phyloP scores from a whole-genome alignment of 2,113 vertebrate species.

The Notothenia rossii region DNA sequence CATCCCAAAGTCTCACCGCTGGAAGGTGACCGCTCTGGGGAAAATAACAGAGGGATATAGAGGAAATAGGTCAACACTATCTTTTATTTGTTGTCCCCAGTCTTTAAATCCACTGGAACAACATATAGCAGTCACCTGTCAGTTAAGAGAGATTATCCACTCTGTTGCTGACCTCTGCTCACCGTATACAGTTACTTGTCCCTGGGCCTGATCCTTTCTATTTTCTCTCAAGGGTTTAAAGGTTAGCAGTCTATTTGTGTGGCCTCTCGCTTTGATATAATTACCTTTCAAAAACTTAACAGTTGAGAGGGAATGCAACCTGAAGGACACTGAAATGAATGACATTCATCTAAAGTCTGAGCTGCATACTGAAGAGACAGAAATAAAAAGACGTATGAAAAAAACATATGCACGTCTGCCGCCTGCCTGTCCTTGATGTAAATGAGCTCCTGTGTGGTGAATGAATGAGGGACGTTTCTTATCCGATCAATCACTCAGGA shows the following conservation, averaged over 20 bases:
- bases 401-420: neutral
- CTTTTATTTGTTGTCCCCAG: neutral
- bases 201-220: slow-evolving; percentile 38
- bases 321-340: slow-evolving; percentile 14
- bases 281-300: slow-evolving; percentile 30
- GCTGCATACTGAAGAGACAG: slow-evolving; percentile 7
- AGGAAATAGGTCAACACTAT: neutral
- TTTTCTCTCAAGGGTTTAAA: slow-evolving; percentile 49
- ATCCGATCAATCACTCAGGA: slow-evolving; percentile 42
- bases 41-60: neutral
- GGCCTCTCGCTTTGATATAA: slow-evolving; percentile 32
- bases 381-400: neutral
- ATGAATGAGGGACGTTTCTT: slow-evolving; percentile 21
- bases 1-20: slow-evolving; percentile 94
- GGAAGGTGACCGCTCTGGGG: slow-evolving; percentile 93
- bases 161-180: slow-evolving; percentile 31
- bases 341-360: neutral
- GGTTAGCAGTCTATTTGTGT: slow-evolving; percentile 60
- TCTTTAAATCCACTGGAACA: slow-evolving; percentile 5
- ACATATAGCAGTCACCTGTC: slow-evolving; percentile 19
- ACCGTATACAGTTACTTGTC: slow-evolving; percentile 27
- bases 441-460: slow-evolving; percentile 38
- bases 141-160: slow-evolving; percentile 52
- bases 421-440: slow-evolving; percentile 19
- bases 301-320: slow-evolving; percentile 8